Evolutionary conservation across 2,113 vertebrate species (phyloP).

Genomic region (Coracopsis vasa): DNA sequence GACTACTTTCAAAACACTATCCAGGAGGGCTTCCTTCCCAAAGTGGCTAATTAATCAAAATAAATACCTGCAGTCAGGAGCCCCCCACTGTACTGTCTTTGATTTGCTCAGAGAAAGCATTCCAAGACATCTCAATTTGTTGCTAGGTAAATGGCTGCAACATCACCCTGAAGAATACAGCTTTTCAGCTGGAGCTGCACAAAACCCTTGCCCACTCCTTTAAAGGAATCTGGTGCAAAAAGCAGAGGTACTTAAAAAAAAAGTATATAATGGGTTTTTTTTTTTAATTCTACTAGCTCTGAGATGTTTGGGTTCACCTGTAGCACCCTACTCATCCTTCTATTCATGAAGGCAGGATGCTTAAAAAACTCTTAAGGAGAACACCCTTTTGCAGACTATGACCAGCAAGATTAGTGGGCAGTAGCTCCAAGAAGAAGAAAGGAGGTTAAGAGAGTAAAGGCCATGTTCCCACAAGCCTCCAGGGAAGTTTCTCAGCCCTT

Average conservation of each 20-base stretch:
- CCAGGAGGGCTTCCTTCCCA: neutral
- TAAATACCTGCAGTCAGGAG: conserved; percentile 27
- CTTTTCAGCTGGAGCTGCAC: neutral
- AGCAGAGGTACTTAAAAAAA: neutral
- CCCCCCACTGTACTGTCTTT: neutral
- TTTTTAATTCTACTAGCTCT: neutral
- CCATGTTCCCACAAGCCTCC: neutral
- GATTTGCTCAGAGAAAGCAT: neutral
- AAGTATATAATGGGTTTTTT: no score
- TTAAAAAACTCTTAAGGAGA: neutral
- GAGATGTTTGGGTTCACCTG: neutral
- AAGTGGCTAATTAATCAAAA: conserved; percentile 53
- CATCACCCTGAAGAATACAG: neutral
- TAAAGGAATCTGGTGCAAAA: neutral
- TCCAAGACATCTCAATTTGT: conserved; percentile 17
- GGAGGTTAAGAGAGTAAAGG: neutral
- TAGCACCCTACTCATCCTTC: neutral
- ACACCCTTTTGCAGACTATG: neutral
- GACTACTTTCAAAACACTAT: neutral
- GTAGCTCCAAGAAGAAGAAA: neutral
- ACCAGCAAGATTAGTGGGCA: neutral
- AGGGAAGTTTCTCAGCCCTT: neutral
- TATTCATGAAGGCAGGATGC: neutral
- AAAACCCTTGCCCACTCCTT: neutral
- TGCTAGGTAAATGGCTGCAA: neutral